Conservation (phyloP, 2,797 vertebrate species). For the Poeciliopsis infans region DNA sequence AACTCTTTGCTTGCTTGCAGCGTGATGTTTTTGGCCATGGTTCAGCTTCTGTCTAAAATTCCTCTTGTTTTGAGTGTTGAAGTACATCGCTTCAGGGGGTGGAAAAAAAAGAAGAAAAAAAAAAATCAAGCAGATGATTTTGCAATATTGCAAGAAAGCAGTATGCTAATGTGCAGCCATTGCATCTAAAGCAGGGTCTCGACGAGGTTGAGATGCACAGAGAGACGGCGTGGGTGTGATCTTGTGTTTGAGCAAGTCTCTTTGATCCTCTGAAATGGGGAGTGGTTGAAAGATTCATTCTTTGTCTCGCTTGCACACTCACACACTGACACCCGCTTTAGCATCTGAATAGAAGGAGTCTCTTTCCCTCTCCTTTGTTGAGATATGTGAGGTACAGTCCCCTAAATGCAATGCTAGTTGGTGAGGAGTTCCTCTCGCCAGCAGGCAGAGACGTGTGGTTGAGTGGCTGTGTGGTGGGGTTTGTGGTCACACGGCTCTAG, state of each 20-base stretch:
- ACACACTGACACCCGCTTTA: conserved; percentile 40
- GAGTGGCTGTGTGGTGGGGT: conserved; percentile 48
- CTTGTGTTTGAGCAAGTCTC: conserved; percentile 43
- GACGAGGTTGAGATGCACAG: conserved; percentile 28
- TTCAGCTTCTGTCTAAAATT: conserved; percentile 48
- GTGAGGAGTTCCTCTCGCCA: conserved; percentile 41
- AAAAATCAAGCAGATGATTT: conserved; percentile 28
- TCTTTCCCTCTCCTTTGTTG: conserved; percentile 20
- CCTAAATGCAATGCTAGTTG: conserved; percentile 33
- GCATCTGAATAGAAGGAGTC: conserved; percentile 29
- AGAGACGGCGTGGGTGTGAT: conserved; percentile 49
- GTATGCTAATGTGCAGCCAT: conserved; percentile 29
- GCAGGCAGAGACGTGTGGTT: conserved; percentile 42
- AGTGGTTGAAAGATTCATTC: conserved; percentile 51
- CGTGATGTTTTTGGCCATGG: conserved; percentile 61
- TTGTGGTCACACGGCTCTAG: conserved; percentile 54
- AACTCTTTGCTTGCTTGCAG: conserved; percentile 55
- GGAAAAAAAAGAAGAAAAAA: not conserved
- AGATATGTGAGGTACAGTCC: conserved; percentile 4
- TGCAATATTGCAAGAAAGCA: conserved; percentile 5
- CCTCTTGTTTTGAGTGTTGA: conserved; percentile 37
- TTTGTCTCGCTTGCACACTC: conserved; percentile 31
- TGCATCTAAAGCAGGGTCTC: conserved; percentile 11
- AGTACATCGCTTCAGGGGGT: conserved; percentile 27
- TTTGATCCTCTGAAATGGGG: conserved; percentile 61